Conservation (phyloP, 2,113 vertebrate species). For the Haplotaxodon microlepis region DNA sequence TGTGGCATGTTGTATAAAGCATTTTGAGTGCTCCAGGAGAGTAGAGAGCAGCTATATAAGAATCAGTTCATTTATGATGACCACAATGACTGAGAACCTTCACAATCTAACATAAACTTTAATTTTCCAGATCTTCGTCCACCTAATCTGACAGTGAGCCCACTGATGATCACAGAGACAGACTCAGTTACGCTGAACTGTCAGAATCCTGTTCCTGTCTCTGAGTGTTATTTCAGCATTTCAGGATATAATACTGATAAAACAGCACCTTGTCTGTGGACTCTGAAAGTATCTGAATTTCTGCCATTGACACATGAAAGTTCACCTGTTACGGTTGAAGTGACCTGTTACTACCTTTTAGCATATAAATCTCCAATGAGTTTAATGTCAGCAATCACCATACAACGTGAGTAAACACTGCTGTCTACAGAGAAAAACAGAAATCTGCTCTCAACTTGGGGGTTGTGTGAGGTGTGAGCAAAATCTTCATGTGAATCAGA, state of each 20-base stretch:
- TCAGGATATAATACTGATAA: rapidly evolving
- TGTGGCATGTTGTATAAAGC: not conserved
- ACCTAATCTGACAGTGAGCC: not conserved
- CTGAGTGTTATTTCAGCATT: rapidly evolving
- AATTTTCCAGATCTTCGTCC: rapidly evolving
- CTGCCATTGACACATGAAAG: rapidly evolving
- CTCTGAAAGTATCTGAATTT: not conserved
- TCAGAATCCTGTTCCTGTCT: not conserved
- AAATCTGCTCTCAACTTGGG: rapidly evolving
- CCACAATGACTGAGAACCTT: no score
- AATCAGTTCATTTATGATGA: no score
- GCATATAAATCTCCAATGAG: not conserved
- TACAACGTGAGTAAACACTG: not conserved
- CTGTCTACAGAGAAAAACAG: rapidly evolving
- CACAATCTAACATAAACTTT: not conserved
- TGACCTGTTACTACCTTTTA: not conserved
- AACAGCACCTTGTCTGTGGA: rapidly evolving
- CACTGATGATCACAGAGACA: not conserved
- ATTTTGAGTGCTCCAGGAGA: no score
- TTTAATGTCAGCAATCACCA: not conserved
- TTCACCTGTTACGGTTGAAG: rapidly evolving
- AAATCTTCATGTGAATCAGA: rapidly evolving
- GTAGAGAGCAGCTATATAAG: no score
- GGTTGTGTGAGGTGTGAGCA: not conserved
- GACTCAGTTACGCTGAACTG: rapidly evolving